These are phyloP conservation scores for Onychomys leucogaster DNA, from an alignment of 2,797 vertebrate species.

Conservation along the genomic window DNA sequence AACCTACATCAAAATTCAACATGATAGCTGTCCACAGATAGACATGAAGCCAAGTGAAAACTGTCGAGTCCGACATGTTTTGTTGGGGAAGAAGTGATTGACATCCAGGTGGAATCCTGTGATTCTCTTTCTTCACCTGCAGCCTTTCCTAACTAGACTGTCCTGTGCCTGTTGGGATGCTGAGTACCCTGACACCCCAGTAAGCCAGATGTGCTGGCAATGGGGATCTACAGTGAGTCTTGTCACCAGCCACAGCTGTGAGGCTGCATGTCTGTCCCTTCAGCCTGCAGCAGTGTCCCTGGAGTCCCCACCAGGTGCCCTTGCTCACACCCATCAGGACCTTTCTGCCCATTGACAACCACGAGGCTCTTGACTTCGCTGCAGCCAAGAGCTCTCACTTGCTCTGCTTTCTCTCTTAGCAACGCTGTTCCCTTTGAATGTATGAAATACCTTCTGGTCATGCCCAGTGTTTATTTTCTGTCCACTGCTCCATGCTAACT, in stretches of 20 bases:
- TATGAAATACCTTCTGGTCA: not conserved
- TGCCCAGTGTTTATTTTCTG: not conserved
- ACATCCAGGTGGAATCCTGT: not conserved
- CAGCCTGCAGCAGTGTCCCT: not conserved
- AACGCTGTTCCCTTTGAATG: not conserved
- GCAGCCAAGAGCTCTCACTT: not conserved
- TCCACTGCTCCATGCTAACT: not conserved
- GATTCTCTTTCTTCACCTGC: not conserved
- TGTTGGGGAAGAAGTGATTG: not conserved
- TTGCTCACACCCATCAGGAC: not conserved
- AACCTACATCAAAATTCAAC: not conserved
- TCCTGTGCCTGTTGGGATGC: not conserved
- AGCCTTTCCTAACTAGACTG: not conserved
- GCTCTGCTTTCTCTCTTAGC: not conserved
- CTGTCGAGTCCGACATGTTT: not conserved
- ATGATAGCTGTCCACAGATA: not conserved
- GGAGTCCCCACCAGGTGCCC: not conserved
- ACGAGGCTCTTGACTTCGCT: not conserved
- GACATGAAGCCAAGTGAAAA: not conserved
- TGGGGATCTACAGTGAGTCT: not conserved
- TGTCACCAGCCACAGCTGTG: no score
- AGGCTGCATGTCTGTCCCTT: not conserved
- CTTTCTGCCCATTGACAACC: not conserved
- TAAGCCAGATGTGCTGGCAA: not conserved
- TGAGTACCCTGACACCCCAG: not conserved